Conservation (phyloP, 1,140 invertebrate species). For the Penaeus vannamei region DNA sequence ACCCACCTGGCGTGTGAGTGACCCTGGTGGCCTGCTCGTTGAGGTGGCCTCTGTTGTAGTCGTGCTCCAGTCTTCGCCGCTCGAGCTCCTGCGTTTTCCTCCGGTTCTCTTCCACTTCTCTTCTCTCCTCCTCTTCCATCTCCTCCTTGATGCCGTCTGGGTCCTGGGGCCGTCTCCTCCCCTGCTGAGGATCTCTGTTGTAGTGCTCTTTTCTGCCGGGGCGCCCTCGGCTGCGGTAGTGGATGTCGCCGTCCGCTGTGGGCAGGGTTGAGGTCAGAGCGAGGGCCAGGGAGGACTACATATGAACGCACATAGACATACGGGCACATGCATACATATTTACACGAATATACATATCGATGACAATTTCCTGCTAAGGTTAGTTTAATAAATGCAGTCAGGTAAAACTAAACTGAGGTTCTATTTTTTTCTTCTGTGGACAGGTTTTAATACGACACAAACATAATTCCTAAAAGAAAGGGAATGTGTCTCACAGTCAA, state of each 20-base stretch:
- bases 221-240: constrained; percentile 18
- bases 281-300: background rate
- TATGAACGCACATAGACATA: background rate
- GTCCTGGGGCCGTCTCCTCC: constrained; percentile 5
- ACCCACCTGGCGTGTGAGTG: constrained; percentile 30
- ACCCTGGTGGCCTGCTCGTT: constrained; percentile 22
- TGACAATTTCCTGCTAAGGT: background rate
- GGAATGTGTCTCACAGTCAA: too few species aligned
- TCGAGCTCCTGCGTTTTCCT: constrained; percentile 31
- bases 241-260: constrained; percentile 18
- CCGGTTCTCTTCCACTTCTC: background rate
- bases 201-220: constrained; percentile 24
- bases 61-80: constrained; percentile 28
- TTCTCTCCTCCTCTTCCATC: constrained; percentile 35
- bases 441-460: too few species aligned
- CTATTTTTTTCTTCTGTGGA: too few species aligned
- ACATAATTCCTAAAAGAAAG: too few species aligned
- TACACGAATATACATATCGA: constrained; percentile 26
- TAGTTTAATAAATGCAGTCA: background rate
- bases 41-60: constrained; percentile 33
- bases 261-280: background rate
- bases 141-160: background rate
- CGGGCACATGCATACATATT: background rate
- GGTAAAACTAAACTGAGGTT: too few species aligned
- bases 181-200: background rate